Evolutionary conservation across 2,113 vertebrate genomes (phyloP), one percentile per base, ranked within the genome.

Genomic region (Echinops telfairi): DNA sequence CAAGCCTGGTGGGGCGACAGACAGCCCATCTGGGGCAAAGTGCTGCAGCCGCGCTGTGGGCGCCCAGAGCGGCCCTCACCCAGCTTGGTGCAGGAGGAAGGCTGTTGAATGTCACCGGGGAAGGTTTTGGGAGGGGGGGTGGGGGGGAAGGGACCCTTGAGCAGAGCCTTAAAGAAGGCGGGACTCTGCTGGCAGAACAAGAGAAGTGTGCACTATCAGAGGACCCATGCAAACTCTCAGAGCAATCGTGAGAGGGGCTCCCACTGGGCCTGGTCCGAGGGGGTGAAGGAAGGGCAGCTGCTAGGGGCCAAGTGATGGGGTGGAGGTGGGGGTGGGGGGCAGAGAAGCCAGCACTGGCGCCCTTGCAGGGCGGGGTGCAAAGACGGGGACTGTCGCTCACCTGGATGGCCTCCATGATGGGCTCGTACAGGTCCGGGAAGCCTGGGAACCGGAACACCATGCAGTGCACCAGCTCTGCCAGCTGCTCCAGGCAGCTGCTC

Each of bases 401-500:
- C 97, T 98, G 98, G 86, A 98, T 66, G 1, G 98, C 98, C 83
- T 98, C 98, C 90, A 99, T 97, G 86, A 99, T 96, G 4, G 98
- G 98, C 83, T 98, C 98, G 0, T 99, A 99, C 53, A 99, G 98
- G 57, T 99, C 98, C 22, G 98, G 98, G 89, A 98, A 99, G 79
- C 98, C 98, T 0, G 98, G 98, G 94, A 98, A 99, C 27, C 98
- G 98, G 96, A 98, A 98, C 93, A 99, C 98, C 98, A 99, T 98
- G 95, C 98, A 99, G 82, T 99, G 98, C 76, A 98, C 97, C 92
- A 99, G 96, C 96, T 98, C 98, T 0, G 98, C 97, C 43, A 99
- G 92, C 93, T 98, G 98, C 92, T 98, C 98, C 86, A 98, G 96
- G 88, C 98, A 98, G 75, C 97, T 98, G 58, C 91, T 86, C 19